Conservation (phyloP, 2,797 vertebrate species). For the Rhadinocentrus ornatus region DNA sequence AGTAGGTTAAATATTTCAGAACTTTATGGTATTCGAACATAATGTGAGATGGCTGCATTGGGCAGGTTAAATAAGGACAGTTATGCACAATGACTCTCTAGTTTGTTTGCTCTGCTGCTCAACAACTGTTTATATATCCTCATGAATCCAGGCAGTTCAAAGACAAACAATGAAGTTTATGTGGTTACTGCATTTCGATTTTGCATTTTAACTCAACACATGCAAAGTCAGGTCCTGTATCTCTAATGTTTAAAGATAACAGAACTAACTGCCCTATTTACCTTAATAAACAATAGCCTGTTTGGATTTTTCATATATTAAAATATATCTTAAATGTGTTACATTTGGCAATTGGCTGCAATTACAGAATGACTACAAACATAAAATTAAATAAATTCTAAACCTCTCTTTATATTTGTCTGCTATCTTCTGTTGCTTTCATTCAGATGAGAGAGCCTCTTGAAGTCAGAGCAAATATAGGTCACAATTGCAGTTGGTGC, state of each 20-base stretch:
- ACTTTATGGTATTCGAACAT: constrained; percentile 20
- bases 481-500: constrained; percentile 58
- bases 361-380: constrained; percentile 50
- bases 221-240: neutral
- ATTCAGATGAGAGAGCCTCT: constrained; percentile 55
- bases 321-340: constrained; percentile 39
- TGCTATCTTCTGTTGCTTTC: constrained; percentile 44
- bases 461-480: constrained; percentile 73
- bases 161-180: constrained; percentile 22
- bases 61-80: constrained; percentile 26
- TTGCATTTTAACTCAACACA: constrained; percentile 24
- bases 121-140: constrained; percentile 27
- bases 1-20: constrained; percentile 6
- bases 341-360: constrained; percentile 69
- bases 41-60: constrained; percentile 21
- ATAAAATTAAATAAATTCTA: constrained; percentile 46
- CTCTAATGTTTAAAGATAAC: constrained; percentile 9
- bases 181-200: constrained; percentile 18
- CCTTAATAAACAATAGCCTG: constrained; percentile 28
- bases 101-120: constrained; percentile 17
- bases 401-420: constrained; percentile 41
- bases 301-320: constrained; percentile 21
- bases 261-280: constrained; percentile 1
- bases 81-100: constrained; percentile 37
- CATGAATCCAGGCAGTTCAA: constrained; percentile 26